These are phyloP conservation scores for Ammodytes dubius DNA, from an alignment of 2,113 vertebrate species.

Conservation along the genomic window DNA sequence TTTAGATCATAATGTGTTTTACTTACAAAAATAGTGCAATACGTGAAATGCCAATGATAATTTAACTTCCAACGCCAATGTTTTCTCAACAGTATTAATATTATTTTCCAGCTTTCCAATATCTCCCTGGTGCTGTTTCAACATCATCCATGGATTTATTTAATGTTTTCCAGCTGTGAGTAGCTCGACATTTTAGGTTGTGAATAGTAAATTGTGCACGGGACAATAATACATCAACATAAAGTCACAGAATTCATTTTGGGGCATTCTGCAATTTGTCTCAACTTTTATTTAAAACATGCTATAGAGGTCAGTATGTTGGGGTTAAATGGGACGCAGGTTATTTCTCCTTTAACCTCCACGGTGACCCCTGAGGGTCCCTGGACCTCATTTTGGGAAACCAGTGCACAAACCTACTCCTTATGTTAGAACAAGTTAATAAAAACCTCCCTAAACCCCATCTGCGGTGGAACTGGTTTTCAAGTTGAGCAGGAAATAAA, in stretches of 20 bases:
- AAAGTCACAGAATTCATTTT: not conserved
- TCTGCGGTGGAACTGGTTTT: constrained; percentile 49
- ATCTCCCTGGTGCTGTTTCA: not conserved
- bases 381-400: constrained; percentile 23
- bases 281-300: not conserved
- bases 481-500: constrained; percentile 43
- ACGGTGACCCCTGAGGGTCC: constrained; percentile 11
- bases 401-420: constrained; percentile 14
- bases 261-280: not conserved
- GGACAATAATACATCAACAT: not conserved
- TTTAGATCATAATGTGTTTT: not conserved
- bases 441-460: constrained; percentile 48
- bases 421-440: constrained; percentile 47
- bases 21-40: not conserved
- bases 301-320: not conserved
- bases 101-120: not conserved
- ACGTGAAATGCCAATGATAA: not conserved
- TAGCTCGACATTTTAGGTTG: not conserved
- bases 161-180: constrained; percentile 5
- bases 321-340: not conserved
- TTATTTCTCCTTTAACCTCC: not conserved
- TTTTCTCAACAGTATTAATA: not conserved
- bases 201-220: not conserved
- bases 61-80: not conserved
- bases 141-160: not conserved